These are phyloP conservation scores for Eulithis prunata DNA, from an alignment of 2,888 invertebrate genomes.

Conservation along the genomic window DNA sequence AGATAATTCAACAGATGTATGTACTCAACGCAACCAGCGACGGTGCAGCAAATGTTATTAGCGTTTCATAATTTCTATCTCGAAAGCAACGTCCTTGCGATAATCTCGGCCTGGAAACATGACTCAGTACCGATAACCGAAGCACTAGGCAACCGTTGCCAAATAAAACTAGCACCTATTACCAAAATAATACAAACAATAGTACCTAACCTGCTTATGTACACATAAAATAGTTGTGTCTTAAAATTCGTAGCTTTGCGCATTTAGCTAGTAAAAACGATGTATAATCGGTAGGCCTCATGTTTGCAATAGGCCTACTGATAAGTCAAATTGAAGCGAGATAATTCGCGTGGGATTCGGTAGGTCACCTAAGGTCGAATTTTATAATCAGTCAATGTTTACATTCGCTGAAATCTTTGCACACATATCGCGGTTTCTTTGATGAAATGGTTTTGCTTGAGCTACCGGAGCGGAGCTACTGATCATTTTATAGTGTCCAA, in stretches of 20 bases:
- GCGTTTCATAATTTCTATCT: slow-evolving; percentile 62
- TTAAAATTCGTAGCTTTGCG: slow-evolving; percentile 36
- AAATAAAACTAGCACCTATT: slow-evolving; percentile 67
- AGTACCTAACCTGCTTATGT: slow-evolving; percentile 25
- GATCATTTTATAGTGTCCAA: slow-evolving; percentile 34
- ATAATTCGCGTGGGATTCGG: slow-evolving; percentile 11
- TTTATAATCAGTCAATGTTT: slow-evolving; percentile 21
- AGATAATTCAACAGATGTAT: slow-evolving; percentile 24
- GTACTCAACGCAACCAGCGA: slow-evolving; percentile 20
- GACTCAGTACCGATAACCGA: slow-evolving; percentile 65
- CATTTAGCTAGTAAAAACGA: too few species aligned
- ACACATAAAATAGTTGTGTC: slow-evolving; percentile 25
- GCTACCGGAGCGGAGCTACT: slow-evolving; percentile 26
- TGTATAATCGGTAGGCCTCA: slow-evolving; percentile 2
- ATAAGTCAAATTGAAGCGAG: slow-evolving; percentile 4
- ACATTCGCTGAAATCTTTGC: slow-evolving; percentile 17
- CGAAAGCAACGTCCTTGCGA: slow-evolving; percentile 72
- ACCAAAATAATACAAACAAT: slow-evolving; percentile 62
- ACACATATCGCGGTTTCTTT: slow-evolving; percentile 14
- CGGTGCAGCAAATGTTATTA: slow-evolving; percentile 46
- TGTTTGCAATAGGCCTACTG: slow-evolving; percentile 15
- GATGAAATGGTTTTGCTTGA: slow-evolving; percentile 28
- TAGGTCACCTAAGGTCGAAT: slow-evolving; percentile 31
- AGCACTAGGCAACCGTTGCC: slow-evolving; percentile 67
- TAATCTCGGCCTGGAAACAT: slow-evolving; percentile 69